Evolutionary conservation across 2,888 invertebrate genomes (phyloP).

Genomic region (Allophyes oxyacanthae): DNA sequence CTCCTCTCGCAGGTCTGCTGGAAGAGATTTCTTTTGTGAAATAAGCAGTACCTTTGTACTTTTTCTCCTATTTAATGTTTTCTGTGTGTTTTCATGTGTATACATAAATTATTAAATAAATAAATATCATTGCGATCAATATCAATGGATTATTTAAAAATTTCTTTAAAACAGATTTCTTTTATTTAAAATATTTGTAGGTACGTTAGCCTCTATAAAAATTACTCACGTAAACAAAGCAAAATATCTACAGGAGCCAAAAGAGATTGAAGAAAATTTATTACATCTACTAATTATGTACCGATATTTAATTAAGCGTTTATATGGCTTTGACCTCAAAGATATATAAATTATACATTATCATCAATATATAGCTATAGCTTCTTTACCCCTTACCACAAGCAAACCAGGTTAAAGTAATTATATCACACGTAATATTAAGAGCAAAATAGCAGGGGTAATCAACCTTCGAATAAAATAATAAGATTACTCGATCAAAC

Average conservation of each 20-base stretch:
- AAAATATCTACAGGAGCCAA: neutral
- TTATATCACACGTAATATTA: slow-evolving; percentile 9
- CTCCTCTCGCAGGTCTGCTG: too few species aligned
- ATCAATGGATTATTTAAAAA: too few species aligned
- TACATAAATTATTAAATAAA: too few species aligned
- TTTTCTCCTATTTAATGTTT: too few species aligned
- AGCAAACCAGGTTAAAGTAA: slow-evolving; percentile 7
- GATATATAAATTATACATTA: neutral
- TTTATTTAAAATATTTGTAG: too few species aligned
- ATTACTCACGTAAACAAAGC: too few species aligned
- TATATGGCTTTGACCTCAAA: slow-evolving; percentile 1
- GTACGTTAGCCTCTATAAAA: too few species aligned
- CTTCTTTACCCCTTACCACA: slow-evolving; percentile 1
- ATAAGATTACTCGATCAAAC: slow-evolving; percentile 26
- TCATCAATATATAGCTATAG: neutral
- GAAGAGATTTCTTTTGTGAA: too few species aligned
- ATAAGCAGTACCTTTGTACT: too few species aligned
- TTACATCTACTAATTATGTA: neutral
- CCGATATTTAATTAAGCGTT: slow-evolving; percentile 5
- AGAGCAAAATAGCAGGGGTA: neutral
- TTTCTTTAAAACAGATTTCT: too few species aligned
- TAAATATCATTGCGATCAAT: too few species aligned
- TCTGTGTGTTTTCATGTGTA: too few species aligned
- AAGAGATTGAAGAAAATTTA: neutral
- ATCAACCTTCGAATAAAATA: slow-evolving; percentile 13